phyloP scores from a whole-genome alignment of 2,113 vertebrate species.

The Ornithorhynchus anatinus region DNA sequence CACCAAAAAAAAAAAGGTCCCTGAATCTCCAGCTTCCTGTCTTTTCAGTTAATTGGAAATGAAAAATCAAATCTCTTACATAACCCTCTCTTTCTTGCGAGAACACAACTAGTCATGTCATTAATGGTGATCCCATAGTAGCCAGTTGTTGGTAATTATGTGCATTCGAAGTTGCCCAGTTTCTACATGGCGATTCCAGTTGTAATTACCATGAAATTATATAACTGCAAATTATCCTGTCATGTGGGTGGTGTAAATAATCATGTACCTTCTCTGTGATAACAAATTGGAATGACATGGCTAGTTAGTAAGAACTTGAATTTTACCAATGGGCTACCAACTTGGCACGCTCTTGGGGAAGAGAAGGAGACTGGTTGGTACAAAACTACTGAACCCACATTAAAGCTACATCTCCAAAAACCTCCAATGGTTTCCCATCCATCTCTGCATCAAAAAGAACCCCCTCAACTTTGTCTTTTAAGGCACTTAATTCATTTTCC shows the following conservation, averaged over 20 bases:
- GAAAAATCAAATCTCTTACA: constrained; percentile 28
- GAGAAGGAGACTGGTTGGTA: background rate
- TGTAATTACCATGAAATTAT: constrained; percentile 71
- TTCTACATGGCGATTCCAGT: constrained; percentile 57
- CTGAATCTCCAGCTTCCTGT: constrained; percentile 1
- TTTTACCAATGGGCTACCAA: constrained; percentile 43
- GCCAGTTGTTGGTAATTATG: constrained; percentile 54
- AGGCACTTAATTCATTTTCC: no score
- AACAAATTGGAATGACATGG: constrained; percentile 57
- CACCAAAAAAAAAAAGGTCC: background rate
- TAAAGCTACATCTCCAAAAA: no score
- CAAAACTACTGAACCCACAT: no score
- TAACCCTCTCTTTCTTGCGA: constrained; percentile 49
- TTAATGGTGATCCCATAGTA: constrained; percentile 28
- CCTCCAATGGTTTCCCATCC: no score
- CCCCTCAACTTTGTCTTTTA: no score
- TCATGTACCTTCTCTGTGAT: constrained; percentile 59
- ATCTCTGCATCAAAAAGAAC: no score
- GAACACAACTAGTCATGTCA: constrained; percentile 28
- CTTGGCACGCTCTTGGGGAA: background rate
- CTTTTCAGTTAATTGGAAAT: constrained; percentile 19
- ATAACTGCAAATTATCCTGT: constrained; percentile 68
- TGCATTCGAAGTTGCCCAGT: constrained; percentile 45
- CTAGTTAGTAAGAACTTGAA: constrained; percentile 57
- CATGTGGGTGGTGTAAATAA: constrained; percentile 64